Percentiles rank a stretch among this genome's conserved stretches.
phyloP scores from a whole-genome alignment of 2,113 vertebrate species.

The human region GRCh38 chr2:59668001-59668500 shows the following conservation, averaged over 20 bases:
- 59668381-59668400: conserved; percentile 88
- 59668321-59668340: conserved; percentile 84
- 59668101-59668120: conserved; percentile 84
- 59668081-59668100: conserved; percentile 80
- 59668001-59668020: conserved; percentile 81
- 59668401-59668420: conserved; percentile 88
- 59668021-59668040: conserved; percentile 77
- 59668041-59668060: conserved; percentile 78
- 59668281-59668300: conserved; percentile 79
- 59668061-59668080: conserved; percentile 82
- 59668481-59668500: conserved; percentile 86
- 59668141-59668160: conserved; percentile 88
- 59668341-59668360: conserved; percentile 88
- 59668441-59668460: conserved; percentile 87
- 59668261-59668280: conserved; percentile 89
- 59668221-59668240: conserved; percentile 92
- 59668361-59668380: conserved; percentile 84
- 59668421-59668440: conserved; percentile 86
- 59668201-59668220: conserved; percentile 92
- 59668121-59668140: conserved; percentile 87
- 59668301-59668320: conserved; percentile 83
- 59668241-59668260: conserved; percentile 89
- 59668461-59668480: conserved; percentile 88
- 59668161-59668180: conserved; percentile 86
- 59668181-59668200: conserved; percentile 89